These are phyloP conservation scores for Cancer borealis DNA, from an alignment of 2,888 invertebrate species.

Conservation along the genomic window DNA sequence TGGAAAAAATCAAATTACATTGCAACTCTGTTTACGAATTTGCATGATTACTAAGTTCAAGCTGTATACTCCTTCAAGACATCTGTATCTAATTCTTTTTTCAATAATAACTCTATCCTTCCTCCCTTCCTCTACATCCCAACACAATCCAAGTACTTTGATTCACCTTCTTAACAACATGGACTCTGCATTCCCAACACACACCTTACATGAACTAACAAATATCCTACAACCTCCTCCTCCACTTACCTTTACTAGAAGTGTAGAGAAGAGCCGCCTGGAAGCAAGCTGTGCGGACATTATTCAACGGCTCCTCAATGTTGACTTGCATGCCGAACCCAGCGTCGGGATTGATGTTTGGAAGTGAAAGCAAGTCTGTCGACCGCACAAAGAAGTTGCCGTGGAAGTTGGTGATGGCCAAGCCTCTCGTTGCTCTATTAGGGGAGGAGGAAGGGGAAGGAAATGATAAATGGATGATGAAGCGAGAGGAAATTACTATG, in stretches of 20 bases:
- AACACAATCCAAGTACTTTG: too few species aligned
- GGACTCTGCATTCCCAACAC: too few species aligned
- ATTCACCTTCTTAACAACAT: too few species aligned
- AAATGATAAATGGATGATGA: background rate
- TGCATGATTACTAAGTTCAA: too few species aligned
- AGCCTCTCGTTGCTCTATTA: conserved; percentile 83
- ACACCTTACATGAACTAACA: too few species aligned
- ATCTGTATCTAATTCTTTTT: too few species aligned
- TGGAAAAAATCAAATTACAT: too few species aligned
- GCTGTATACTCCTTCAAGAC: too few species aligned
- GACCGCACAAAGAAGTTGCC: conserved; percentile 99
- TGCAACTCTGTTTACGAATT: too few species aligned
- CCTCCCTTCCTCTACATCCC: too few species aligned
- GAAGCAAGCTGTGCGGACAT: conserved; percentile 94
- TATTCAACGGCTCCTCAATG: conserved; percentile 93
- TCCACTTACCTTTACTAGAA: conserved; percentile 87
- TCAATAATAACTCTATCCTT: too few species aligned
- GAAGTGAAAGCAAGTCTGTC: conserved; percentile 95
- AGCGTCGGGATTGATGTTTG: conserved; percentile 98
- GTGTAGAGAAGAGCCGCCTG: conserved; percentile 99
- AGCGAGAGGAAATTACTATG: background rate
- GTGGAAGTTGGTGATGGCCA: conserved; percentile 98
- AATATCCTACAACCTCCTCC: too few species aligned
- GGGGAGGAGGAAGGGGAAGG: background rate
- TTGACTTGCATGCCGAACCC: conserved; percentile 99